These are phyloP conservation scores for Eira barbara DNA, from an alignment of 2,113 vertebrate genomes.

Conservation along the genomic window DNA sequence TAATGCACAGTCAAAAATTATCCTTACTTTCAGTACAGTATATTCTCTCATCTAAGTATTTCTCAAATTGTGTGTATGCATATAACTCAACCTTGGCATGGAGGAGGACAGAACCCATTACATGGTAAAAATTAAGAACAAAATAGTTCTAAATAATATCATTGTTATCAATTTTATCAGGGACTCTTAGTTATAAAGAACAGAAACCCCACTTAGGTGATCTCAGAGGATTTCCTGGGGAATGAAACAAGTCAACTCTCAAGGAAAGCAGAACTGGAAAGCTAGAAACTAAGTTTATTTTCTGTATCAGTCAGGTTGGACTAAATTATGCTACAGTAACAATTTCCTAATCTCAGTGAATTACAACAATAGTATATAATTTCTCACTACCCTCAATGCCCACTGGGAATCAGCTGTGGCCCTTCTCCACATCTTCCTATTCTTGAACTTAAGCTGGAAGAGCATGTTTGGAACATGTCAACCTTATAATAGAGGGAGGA, in stretches of 20 bases:
- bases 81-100: neutral
- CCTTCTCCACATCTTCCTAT: neutral
- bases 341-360: neutral
- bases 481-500: neutral
- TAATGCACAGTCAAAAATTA: neutral
- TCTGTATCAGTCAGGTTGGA: neutral
- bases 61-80: neutral
- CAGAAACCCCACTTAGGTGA: neutral
- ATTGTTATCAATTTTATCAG: neutral
- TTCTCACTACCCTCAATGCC: neutral
- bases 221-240: neutral
- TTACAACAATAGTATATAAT: neutral
- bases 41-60: neutral
- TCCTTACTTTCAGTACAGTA: neutral
- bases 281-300: neutral
- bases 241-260: neutral
- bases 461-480: neutral
- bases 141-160: neutral
- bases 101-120: neutral
- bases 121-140: neutral
- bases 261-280: neutral
- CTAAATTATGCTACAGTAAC: neutral
- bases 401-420: neutral
- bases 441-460: neutral
- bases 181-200: neutral